Percentiles rank a stretch among this genome's conserved stretches.
phyloP scores from a whole-genome alignment of 2,797 vertebrate species.

The Falco rusticolus region DNA sequence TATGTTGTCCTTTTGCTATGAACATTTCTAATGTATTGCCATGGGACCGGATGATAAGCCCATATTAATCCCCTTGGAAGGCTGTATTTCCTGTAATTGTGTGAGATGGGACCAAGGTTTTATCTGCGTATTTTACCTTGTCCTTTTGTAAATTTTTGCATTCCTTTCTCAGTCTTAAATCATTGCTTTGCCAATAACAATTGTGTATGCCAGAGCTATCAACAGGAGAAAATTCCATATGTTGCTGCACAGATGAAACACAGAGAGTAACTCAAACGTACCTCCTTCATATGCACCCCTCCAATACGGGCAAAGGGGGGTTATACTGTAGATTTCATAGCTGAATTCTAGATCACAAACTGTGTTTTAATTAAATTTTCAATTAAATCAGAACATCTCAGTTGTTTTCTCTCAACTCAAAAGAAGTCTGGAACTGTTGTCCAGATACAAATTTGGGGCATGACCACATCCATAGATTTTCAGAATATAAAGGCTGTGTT shows the following conservation, averaged over 20 bases:
- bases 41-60: not conserved
- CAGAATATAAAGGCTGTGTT: not conserved
- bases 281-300: not conserved
- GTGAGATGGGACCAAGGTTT: not conserved
- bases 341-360: not conserved
- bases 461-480: not conserved
- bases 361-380: not conserved
- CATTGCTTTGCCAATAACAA: not conserved
- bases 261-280: not conserved
- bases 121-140: not conserved
- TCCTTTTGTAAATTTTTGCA: not conserved
- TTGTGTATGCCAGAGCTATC: not conserved
- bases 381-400: not conserved
- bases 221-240: not conserved
- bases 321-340: not conserved
- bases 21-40: not conserved
- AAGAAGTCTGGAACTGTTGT: not conserved
- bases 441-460: not conserved
- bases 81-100: not conserved
- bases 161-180: slow-evolving; percentile 11
- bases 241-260: not conserved
- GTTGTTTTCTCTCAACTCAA: not conserved
- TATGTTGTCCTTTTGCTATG: not conserved
- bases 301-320: not conserved
- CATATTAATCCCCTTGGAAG: not conserved